Conservation (phyloP, 2,113 vertebrate genomes). For the Gobio gobio region DNA sequence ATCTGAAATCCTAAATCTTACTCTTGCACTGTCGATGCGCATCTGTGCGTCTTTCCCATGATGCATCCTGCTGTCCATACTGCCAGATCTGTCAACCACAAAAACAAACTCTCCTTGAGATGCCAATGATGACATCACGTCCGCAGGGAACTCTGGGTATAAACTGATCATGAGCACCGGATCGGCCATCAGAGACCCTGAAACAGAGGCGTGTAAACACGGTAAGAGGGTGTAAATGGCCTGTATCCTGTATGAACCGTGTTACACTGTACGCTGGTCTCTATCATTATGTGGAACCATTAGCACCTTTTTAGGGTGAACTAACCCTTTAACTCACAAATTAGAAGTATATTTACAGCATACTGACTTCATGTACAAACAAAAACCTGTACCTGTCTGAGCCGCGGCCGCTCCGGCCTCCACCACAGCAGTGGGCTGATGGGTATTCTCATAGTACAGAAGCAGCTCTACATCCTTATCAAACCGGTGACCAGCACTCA, state of each 20-base stretch:
- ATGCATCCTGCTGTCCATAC: conserved; percentile 69
- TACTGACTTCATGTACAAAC: neutral
- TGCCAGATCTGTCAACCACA: conserved; percentile 82
- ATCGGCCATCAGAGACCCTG: conserved; percentile 65
- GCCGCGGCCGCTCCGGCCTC: conserved; percentile 34
- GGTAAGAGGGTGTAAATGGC: neutral
- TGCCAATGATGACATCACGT: conserved; percentile 60
- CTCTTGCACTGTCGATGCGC: conserved; percentile 81
- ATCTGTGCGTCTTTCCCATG: neutral
- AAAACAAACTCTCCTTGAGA: conserved; percentile 80
- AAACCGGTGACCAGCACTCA: conserved; percentile 44
- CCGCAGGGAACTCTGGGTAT: conserved; percentile 78
- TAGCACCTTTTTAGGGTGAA: no score
- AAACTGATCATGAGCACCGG: conserved; percentile 81
- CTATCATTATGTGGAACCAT: neutral
- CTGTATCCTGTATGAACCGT: neutral
- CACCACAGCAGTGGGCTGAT: conserved; percentile 50
- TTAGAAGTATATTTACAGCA: neutral
- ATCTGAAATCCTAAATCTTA: conserved; percentile 50
- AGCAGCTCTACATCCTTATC: conserved; percentile 52
- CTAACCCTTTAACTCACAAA: neutral
- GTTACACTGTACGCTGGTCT: neutral
- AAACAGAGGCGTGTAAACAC: neutral
- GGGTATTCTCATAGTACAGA: conserved; percentile 51
- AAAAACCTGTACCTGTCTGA: conserved; percentile 27